Evolutionary conservation across 2,113 vertebrate species (phyloP).

Genomic region (Corydoras sp.): DNA sequence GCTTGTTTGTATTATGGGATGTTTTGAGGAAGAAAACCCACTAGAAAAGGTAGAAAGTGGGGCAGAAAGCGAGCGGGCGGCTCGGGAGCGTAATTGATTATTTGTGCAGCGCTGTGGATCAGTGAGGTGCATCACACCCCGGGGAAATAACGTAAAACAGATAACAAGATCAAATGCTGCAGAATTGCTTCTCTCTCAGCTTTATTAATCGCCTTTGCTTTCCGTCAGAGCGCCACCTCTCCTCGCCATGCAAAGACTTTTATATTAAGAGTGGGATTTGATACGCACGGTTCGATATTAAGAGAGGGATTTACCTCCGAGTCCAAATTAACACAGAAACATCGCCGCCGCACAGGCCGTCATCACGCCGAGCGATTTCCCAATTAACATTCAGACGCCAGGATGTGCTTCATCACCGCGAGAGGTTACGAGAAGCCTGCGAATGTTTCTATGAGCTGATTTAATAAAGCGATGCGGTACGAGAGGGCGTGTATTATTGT

Average conservation of each 20-base stretch:
- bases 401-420: not conserved
- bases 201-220: conserved; percentile 73
- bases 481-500: too few species aligned
- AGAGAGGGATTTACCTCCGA: conserved; percentile 25
- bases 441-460: too few species aligned
- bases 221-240: conserved; percentile 66
- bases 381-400: not conserved
- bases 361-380: conserved; percentile 41
- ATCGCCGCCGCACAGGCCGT: conserved; percentile 24
- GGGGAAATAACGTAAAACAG: conserved; percentile 83
- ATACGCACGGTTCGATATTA: too few species aligned
- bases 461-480: too few species aligned
- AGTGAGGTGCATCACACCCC: conserved; percentile 65
- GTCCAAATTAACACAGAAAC: conserved; percentile 64
- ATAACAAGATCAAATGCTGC: conserved; percentile 77
- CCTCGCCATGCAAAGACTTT: conserved; percentile 57
- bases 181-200: conserved; percentile 71
- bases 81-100: conserved; percentile 74
- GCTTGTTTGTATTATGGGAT: conserved; percentile 11
- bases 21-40: conserved; percentile 54
- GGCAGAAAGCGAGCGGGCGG: conserved; percentile 59
- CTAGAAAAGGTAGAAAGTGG: conserved; percentile 60
- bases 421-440: too few species aligned
- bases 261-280: conserved; percentile 50
- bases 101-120: conserved; percentile 68